These are phyloP conservation scores for Coregonus suidteri DNA, from an alignment of 2,797 vertebrate genomes.

Conservation along the genomic window DNA sequence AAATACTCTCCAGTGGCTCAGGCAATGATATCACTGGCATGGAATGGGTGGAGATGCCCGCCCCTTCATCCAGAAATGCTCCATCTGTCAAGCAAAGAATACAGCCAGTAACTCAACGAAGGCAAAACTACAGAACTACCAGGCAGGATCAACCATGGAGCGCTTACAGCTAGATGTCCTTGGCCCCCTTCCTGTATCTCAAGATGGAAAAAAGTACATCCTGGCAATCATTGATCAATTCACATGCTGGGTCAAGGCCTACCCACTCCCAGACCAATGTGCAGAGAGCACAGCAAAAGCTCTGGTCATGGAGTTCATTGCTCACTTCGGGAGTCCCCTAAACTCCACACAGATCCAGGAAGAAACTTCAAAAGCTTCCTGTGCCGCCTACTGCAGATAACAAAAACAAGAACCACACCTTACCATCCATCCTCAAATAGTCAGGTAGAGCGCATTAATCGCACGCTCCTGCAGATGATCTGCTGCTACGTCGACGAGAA, in stretches of 20 bases:
- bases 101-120: neutral
- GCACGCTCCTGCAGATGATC: slow-evolving; percentile 26
- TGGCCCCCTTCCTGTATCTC: neutral
- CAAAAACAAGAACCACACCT: slow-evolving; percentile 32
- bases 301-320: neutral
- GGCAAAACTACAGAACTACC: neutral
- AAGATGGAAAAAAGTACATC: neutral
- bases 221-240: neutral
- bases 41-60: neutral
- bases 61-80: neutral
- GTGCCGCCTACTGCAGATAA: slow-evolving; percentile 20
- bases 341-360: slow-evolving; percentile 30
- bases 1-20: neutral
- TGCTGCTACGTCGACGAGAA: slow-evolving; percentile 17
- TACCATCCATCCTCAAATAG: slow-evolving; percentile 32
- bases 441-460: slow-evolving; percentile 22
- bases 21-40: neutral
- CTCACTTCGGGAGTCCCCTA: slow-evolving; percentile 2
- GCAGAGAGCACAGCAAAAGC: neutral
- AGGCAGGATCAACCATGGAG: neutral
- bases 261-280: neutral
- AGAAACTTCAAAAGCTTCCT: slow-evolving; percentile 30
- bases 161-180: neutral
- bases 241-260: neutral
- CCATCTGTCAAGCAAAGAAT: neutral